A percentile compares a stretch with the other conserved stretches of the same genome.
phyloP scores from a whole-genome alignment of 2,888 invertebrate species.

The Zaprionus bogoriensis region DNA sequence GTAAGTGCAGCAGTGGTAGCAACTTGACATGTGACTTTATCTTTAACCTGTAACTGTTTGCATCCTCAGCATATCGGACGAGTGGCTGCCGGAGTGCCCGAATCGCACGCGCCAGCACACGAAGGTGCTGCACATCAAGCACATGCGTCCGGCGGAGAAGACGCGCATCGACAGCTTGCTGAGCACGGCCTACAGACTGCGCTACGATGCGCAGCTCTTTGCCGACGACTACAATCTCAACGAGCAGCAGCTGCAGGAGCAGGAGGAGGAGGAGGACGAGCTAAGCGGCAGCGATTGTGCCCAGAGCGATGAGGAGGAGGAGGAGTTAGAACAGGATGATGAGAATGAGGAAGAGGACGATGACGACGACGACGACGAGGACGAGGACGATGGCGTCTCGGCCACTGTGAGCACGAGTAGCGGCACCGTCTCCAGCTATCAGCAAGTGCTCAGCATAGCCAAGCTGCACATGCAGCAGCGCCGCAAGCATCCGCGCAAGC shows the following conservation, averaged over 20 bases:
- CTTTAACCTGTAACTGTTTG: too few species aligned
- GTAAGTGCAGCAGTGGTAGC: slow-evolving; percentile 85
- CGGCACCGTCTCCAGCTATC: slow-evolving; percentile 74
- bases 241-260: slow-evolving; percentile 39
- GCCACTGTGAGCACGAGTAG: slow-evolving; percentile 63
- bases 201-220: slow-evolving; percentile 79
- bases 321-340: slow-evolving; percentile 19
- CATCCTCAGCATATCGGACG: slow-evolving; percentile 89
- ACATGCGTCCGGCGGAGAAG: slow-evolving; percentile 80
- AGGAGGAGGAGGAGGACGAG: slow-evolving; percentile 21
- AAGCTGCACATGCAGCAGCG: slow-evolving; percentile 79
- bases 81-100: slow-evolving; percentile 91
- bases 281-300: slow-evolving; percentile 41
- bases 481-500: slow-evolving; percentile 82
- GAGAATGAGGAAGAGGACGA: slow-evolving; percentile 24
- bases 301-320: slow-evolving; percentile 30
- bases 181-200: slow-evolving; percentile 79
- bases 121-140: slow-evolving; percentile 84
- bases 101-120: slow-evolving; percentile 84
- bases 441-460: slow-evolving; percentile 77
- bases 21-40: neutral
- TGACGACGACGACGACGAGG: slow-evolving; percentile 44
- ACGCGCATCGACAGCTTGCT: slow-evolving; percentile 79
- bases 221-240: slow-evolving; percentile 66
- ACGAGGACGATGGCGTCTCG: slow-evolving; percentile 55